Evolutionary conservation across 2,797 vertebrate genomes (phyloP).

Genomic region (Sternotherus odoratus): DNA sequence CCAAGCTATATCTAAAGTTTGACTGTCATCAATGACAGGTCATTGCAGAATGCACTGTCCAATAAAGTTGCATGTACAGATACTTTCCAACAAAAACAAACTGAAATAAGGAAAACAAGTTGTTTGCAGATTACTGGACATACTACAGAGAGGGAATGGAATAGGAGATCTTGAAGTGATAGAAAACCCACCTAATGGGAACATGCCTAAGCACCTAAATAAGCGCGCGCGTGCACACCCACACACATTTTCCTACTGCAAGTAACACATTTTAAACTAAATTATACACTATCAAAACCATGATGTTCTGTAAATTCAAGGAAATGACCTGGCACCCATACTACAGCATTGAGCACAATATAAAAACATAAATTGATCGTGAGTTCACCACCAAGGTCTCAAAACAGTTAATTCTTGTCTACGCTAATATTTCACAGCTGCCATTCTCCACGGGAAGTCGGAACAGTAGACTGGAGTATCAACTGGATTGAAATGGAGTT

Average conservation of each 20-base stretch:
- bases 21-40: neutral
- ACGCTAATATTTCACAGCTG: neutral
- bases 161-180: constrained; percentile 46
- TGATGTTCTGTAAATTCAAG: neutral
- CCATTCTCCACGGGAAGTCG: neutral
- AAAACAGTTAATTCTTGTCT: neutral
- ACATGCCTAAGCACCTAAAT: neutral
- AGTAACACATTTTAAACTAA: neutral
- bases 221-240: neutral
- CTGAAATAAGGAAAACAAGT: constrained; percentile 40
- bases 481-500: neutral
- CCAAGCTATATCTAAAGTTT: neutral
- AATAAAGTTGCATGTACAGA: neutral
- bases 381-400: rapidly evolving
- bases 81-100: neutral
- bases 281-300: neutral
- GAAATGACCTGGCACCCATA: neutral
- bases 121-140: constrained; percentile 48
- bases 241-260: rapidly evolving
- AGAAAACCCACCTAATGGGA: constrained; percentile 61
- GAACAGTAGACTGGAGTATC: neutral
- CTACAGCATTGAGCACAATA: rapidly evolving
- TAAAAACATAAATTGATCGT: neutral
- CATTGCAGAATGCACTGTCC: neutral
- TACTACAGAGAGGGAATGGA: constrained; percentile 53